Percentiles rank a stretch among this genome's conserved stretches.
These are phyloP conservation scores for Nanger granti DNA, from an alignment of 2,113 vertebrate genomes.

Conservation along the genomic window DNA sequence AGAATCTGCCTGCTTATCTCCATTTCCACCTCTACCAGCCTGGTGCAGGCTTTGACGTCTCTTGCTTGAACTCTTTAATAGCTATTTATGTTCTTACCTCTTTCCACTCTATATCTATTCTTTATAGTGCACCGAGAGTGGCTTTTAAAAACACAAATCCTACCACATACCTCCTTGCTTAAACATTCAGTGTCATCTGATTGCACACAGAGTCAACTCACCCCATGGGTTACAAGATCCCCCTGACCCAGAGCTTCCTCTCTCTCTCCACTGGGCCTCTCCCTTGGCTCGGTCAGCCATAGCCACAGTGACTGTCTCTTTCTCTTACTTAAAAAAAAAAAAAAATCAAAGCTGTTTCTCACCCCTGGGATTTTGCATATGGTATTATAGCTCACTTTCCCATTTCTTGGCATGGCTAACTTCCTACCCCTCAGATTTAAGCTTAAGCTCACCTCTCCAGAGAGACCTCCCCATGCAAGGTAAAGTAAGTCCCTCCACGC, in stretches of 20 bases:
- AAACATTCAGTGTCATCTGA: neutral
- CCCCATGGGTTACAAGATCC: neutral
- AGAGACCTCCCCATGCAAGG: neutral
- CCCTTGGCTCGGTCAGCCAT: fast-evolving
- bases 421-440: neutral
- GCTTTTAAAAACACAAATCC: neutral
- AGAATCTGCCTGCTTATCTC: neutral
- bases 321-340: neutral
- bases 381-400: neutral
- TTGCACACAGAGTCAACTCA: neutral
- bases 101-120: neutral
- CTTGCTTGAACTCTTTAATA: neutral
- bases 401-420: neutral
- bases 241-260: neutral
- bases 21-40: neutral
- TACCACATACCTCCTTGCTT: neutral
- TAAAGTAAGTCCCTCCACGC: neutral
- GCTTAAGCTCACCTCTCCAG: neutral
- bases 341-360: neutral
- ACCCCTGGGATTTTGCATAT: too few relatives aligned
- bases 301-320: neutral
- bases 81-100: neutral
- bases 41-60: fast-evolving
- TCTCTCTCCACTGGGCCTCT: fast-evolving
- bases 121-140: neutral